Base-by-base conservation (phyloP, 1,140 invertebrate genomes). In the Drosophila parvula region DNA sequence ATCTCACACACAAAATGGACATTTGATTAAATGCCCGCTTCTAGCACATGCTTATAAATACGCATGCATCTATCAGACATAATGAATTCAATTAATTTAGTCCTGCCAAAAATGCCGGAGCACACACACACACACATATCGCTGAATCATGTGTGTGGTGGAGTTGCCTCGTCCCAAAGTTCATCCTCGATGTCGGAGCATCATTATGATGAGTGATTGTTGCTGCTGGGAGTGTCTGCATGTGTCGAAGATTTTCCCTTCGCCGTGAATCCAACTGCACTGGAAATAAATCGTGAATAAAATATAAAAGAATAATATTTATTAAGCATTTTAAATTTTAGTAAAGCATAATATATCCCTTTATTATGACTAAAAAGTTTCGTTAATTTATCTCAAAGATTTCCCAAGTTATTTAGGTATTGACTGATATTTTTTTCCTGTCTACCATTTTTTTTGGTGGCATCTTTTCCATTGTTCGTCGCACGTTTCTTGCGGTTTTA, bases 61-160 rank as follows among this genome's bases (percentile, higher is more conserved):
- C 41, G 34, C 55, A 38, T 61, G 38, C 61, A 79, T 88, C 77
- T 82, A 79, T 88, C 79, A 88, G 79, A 28, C 67, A 77, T 88
- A 86, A 86, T 86, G 79, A 86, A 86, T 86, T 86, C 83, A 86
- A 86, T 86, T 86, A 86, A 86, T 86, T 86, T 88, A 82, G 75
- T 86, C 67, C 50, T 65, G 48, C 69, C 82, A 70, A 85, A 84
- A 65, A 58, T 67, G n/a, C 36, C 10, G 11, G 18, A 40, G 28
- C 34, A 18, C 43, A 48, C 64, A 65, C n/a, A 56, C 22, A 44
- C 62, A 28, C 48, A 51, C 2, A 67, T 12, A 50, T 55, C 56
- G 27, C 45, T 51, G 41, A 40, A n/a, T 16, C n/a, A 32, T 38
- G 36, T 38, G 12, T 38, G 12, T 38, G 36, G 2, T 12, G 30